Evolutionary conservation across 2,888 invertebrate genomes (phyloP).

Genomic region (Dexiosoma caninum): DNA sequence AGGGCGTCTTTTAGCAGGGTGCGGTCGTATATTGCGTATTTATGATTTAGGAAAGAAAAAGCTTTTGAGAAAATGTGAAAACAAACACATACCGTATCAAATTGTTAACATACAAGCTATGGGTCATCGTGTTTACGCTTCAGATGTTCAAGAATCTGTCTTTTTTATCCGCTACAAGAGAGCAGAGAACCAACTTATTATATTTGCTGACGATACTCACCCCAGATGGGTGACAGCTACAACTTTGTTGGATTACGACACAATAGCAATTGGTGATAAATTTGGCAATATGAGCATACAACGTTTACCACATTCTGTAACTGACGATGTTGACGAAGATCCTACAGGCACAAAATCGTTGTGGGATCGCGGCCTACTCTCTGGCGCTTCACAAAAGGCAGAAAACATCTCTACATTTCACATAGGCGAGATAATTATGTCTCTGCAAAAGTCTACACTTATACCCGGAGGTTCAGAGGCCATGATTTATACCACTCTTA

Average conservation of each 20-base stretch:
- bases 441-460: slow-evolving; percentile 95
- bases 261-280: slow-evolving; percentile 97
- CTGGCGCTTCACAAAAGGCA: slow-evolving; percentile 98
- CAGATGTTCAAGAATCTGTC: slow-evolving; percentile 97
- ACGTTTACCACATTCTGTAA: slow-evolving; percentile 91
- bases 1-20: slow-evolving; percentile 93
- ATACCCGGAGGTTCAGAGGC: slow-evolving; percentile 99
- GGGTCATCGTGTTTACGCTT: slow-evolving; percentile 95
- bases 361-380: slow-evolving; percentile 95
- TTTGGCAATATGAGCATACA: slow-evolving; percentile 97
- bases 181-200: slow-evolving; percentile 96
- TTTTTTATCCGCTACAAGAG: slow-evolving; percentile 97
- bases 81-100: slow-evolving; percentile 95
- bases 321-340: slow-evolving; percentile 99
- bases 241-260: slow-evolving; percentile 95
- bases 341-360: slow-evolving; percentile 98
- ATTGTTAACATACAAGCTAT: slow-evolving; percentile 95
- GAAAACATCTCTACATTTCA: slow-evolving; percentile 96
- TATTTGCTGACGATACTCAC: slow-evolving; percentile 98
- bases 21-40: slow-evolving; percentile 93
- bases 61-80: slow-evolving; percentile 97
- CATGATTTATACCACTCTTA: slow-evolving; percentile 95
- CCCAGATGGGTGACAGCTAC: slow-evolving; percentile 97
- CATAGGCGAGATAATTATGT: slow-evolving; percentile 96
- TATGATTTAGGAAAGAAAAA: slow-evolving; percentile 99